Evolutionary conservation across 1,140 invertebrate genomes (phyloP).

Genomic region (Caenorhabditis brenneri): DNA sequence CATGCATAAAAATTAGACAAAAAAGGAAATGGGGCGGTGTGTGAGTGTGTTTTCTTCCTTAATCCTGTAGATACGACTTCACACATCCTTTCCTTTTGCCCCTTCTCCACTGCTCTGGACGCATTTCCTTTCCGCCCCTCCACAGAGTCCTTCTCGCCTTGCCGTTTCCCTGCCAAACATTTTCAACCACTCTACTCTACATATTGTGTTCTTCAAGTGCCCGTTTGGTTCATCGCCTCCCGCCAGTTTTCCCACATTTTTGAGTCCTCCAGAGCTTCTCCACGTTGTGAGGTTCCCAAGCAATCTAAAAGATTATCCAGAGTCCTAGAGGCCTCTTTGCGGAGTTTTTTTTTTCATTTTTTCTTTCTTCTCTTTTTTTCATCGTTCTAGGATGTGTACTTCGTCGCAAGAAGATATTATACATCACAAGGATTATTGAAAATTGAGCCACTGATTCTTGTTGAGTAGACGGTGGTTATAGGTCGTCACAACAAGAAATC

Average conservation of each 20-base stretch:
- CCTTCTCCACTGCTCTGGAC: background rate
- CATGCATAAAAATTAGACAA: slow-evolving; percentile 41
- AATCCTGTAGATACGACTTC: slow-evolving; percentile 43
- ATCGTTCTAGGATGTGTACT: background rate
- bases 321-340: slow-evolving; percentile 22
- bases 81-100: slow-evolving; percentile 31
- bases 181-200: slow-evolving; percentile 43
- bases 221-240: slow-evolving; percentile 36
- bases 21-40: slow-evolving; percentile 21
- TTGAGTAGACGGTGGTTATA: background rate
- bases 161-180: slow-evolving; percentile 37
- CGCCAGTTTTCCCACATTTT: slow-evolving; percentile 27
- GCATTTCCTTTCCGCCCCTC: slow-evolving; percentile 37
- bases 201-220: slow-evolving; percentile 42
- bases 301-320: slow-evolving; percentile 42
- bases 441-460: background rate
- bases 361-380: background rate
- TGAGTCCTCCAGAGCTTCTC: slow-evolving; percentile 31
- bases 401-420: background rate
- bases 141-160: slow-evolving; percentile 36
- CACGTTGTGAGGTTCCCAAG: slow-evolving; percentile 39
- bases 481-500: background rate
- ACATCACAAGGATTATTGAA: background rate
- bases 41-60: slow-evolving; percentile 33
- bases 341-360: background rate